Percentiles rank a stretch among this genome's conserved stretches.
phyloP scores from a whole-genome alignment of 35 echinoderm and acorn worm species.

The Holothuria glaberrima region DNA sequence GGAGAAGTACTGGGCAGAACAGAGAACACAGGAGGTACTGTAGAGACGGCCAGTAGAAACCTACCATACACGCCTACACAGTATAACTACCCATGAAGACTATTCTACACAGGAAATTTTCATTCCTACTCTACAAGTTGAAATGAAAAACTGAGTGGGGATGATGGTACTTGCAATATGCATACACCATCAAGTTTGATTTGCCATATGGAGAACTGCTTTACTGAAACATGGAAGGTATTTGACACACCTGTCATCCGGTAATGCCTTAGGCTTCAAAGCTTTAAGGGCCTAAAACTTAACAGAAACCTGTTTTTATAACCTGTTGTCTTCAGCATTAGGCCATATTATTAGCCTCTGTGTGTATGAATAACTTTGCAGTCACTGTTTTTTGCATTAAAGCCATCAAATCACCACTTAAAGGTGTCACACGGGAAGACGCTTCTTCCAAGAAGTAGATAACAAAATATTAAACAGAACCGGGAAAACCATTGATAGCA shows the following conservation, averaged over 20 bases:
- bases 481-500: no score
- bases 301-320: neutral
- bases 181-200: no score
- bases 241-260: slow-evolving; percentile 20
- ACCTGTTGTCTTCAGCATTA: slow-evolving; percentile 17
- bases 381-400: slow-evolving; percentile 6
- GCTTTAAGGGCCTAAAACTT: neutral
- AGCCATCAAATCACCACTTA: neutral
- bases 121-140: no score
- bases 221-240: neutral
- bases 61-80: no score
- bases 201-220: neutral
- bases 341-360: slow-evolving; percentile 15
- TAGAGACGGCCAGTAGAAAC: no score
- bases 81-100: no score
- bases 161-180: no score
- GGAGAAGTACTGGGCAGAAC: no score
- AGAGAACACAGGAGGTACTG: no score
- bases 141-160: no score
- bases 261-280: neutral
- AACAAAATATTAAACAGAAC: no score
- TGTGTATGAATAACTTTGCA: neutral
- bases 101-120: no score
- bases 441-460: slow-evolving; percentile 18
- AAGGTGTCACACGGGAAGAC: slow-evolving; percentile 13